Percentiles rank a stretch among this genome's conserved stretches.
These are phyloP conservation scores for Rhopalosiphum padi DNA, from an alignment of 1,140 invertebrate species.

Conservation along the genomic window DNA sequence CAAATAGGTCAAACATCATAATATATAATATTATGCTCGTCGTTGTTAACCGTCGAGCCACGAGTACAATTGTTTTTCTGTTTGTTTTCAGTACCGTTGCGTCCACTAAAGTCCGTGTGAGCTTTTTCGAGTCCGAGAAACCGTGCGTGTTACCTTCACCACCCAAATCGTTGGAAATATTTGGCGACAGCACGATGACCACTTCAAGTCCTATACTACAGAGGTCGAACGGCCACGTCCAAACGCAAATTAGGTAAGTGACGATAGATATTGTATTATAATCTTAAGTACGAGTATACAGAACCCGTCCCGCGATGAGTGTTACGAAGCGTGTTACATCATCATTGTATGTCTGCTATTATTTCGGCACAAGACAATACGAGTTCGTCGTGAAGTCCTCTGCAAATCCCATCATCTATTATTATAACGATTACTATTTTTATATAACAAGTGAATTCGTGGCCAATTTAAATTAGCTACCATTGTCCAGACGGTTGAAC, in stretches of 20 bases:
- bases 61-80: background rate
- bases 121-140: conserved; percentile 79
- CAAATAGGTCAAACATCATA: conserved; percentile 57
- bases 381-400: background rate
- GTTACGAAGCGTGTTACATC: background rate
- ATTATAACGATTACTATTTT: conserved; percentile 62
- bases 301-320: background rate
- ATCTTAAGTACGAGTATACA: background rate
- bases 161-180: conserved; percentile 64
- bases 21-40: background rate
- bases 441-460: conserved; percentile 63
- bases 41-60: background rate
- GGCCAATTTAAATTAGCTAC: conserved; percentile 4
- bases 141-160: conserved; percentile 75
- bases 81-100: conserved; percentile 54
- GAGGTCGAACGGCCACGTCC: conserved; percentile 63
- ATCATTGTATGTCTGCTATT: background rate
- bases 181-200: conserved; percentile 65
- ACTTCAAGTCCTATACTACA: conserved; percentile 64
- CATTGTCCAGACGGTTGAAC: conserved; percentile 53
- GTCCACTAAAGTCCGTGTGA: conserved; percentile 74
- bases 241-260: conserved; percentile 60
- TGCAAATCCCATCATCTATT: background rate
- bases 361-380: background rate
- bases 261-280: background rate